Evolutionary conservation across 1,140 invertebrate species (phyloP).

Genomic region (Ostrea edulis): DNA sequence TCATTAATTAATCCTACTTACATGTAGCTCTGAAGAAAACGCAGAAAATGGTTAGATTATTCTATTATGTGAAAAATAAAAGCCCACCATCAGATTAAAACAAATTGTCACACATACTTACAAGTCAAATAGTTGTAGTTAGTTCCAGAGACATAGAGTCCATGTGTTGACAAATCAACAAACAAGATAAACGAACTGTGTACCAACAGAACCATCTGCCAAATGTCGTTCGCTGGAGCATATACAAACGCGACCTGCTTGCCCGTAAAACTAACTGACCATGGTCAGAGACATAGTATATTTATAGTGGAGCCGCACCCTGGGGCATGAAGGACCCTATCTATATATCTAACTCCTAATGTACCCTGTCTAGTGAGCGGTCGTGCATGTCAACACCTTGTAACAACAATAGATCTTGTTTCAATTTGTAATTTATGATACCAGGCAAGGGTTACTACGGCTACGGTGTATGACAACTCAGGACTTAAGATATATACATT

Average conservation of each 20-base stretch:
- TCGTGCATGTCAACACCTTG: slow-evolving; percentile 21
- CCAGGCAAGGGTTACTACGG: background rate
- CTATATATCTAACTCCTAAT: slow-evolving; percentile 42
- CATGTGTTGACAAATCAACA: background rate
- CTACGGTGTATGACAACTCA: slow-evolving; percentile 1
- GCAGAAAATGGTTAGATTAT: background rate
- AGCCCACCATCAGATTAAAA: background rate
- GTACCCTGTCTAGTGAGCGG: slow-evolving; percentile 39
- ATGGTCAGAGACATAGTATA: background rate
- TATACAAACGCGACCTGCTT: background rate
- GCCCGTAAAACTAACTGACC: slow-evolving; percentile 1
- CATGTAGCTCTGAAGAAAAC: background rate
- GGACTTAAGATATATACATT: background rate
- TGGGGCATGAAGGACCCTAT: slow-evolving; percentile 38
- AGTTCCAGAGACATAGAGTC: background rate
- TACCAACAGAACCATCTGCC: background rate
- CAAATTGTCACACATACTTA: background rate
- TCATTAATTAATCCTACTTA: background rate
- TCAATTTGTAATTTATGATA: slow-evolving; percentile 38
- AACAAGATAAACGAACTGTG: background rate
- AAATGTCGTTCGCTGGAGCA: background rate
- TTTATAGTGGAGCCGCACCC: slow-evolving; percentile 41
- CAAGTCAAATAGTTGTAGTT: background rate
- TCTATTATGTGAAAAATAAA: background rate
- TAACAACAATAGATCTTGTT: slow-evolving; percentile 37